Base-by-base conservation (phyloP, 1,140 invertebrate genomes). In the Bombus polaris region DNA sequence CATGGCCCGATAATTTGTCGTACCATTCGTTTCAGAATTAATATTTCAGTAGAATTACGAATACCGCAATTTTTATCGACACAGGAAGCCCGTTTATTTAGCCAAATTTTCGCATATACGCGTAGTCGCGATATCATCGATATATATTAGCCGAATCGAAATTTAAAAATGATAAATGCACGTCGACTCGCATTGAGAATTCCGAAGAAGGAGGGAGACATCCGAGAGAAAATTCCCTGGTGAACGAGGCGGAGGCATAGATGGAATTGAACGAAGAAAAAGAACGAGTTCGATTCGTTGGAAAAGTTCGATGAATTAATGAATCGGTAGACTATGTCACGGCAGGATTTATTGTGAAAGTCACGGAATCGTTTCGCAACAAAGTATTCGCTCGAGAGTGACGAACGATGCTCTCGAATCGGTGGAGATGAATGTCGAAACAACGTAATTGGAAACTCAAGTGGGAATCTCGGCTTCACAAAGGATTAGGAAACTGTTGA, bases 271-370 rank as follows among this genome's bases (percentile, higher is more conserved):
- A 35, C 5, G 42, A 74, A 28, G 71, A 57, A 66, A 81, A 74
- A 77, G 71, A 71, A 77, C 32, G 37, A 42, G 62, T 18, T 25
- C 15, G 44, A 44, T 9, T n/a, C 35, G 68, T 71, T 53, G 32
- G 44, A 32, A 18, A 57, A 77, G 70, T 68, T 42, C 18, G 25
- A 79, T 83, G 62, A 84, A 90, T 87, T 81, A 87, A 90, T 87
- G 74, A 84, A 71, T 77, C 70, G 65, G 35, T 28, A 65, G 74
- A 47, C 44, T 39, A 15, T 35, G 66, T n/a, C 79, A 13, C 39
- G 9, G 25, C 32, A 53, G 53, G 39, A 86, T 82, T 86, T 86
- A 81, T 74, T n/a, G 18, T 8, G 79, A 65, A 65, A 62, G 65
- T 83, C 72, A 25, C 22, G 68, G 53, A 28, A 70, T 72, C 13